Evolutionary conservation across 2,113 vertebrate genomes (phyloP), one percentile per base, ranked within the genome.

Genomic region (Cathartes aura): DNA sequence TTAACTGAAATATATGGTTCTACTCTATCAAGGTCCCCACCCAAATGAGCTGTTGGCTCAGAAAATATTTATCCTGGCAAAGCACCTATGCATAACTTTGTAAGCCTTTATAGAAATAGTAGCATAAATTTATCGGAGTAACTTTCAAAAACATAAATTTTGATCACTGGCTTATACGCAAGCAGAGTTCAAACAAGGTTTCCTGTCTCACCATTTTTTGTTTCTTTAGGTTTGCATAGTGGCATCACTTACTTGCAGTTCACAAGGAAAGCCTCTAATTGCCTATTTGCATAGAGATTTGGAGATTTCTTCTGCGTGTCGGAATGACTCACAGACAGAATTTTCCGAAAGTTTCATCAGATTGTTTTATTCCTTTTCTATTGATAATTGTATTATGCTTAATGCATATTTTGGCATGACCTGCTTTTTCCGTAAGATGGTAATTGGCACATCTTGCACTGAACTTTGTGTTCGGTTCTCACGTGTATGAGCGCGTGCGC

Each of bases 51-150:
- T 79, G 74, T 90, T 97, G 93, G 89, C 91, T 94, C 76, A 94
- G 92, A 88, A 87, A 90, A 86, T 97, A 79, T 97, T 93, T 96
- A 38, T 92, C 53, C 85, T 96, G 97, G 97, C 96, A 95, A 38
- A 92, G 84, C 78, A 94, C 92, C 72, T 94, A 23, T 42, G 87
- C 58, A 43, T 34, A 59, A 42, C 93, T 88, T 95, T 94, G 91
- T 89, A 87, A 96, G 91, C 64, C 75, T 64, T 96, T 88, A 71
- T 74, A 97, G 87, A 95, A 96, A 70, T 78, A 94, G 95, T 76
- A 64, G 90, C 93, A 55, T 75, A 36, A 84, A 93, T 97, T 96
- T 86, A 92, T 92, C 45, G 62, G 59, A 62, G 75, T 64, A 90
- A 91, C 75, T 95, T 94, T 89, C 83, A 58, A 60, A 89, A 93